phyloP scores from a whole-genome alignment of 2,113 vertebrate genomes.

The Hucho hucho region DNA sequence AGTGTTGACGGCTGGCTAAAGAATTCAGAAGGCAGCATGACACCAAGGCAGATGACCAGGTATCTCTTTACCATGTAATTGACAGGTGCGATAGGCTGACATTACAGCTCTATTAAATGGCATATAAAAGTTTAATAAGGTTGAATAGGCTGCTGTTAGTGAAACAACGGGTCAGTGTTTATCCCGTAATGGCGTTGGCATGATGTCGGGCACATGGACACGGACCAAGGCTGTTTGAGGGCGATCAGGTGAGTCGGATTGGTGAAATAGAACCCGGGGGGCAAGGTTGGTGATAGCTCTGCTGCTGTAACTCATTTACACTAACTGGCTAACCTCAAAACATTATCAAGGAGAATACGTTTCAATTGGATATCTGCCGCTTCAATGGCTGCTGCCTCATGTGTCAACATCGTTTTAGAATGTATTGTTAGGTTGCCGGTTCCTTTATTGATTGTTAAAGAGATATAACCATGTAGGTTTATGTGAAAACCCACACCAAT shows the following conservation, averaged over 20 bases:
- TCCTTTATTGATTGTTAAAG: no score
- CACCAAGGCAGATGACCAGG: constrained; percentile 54
- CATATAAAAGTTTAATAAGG: constrained; percentile 84
- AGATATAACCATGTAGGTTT: no score
- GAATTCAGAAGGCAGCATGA: constrained; percentile 38
- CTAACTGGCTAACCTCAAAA: constrained; percentile 11
- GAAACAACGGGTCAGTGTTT: constrained; percentile 71
- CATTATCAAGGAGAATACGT: background rate
- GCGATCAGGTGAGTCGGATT: constrained; percentile 44
- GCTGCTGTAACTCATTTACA: background rate
- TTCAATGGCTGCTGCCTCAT: no score
- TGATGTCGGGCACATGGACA: constrained; percentile 14
- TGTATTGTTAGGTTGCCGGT: no score
- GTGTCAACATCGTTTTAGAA: no score
- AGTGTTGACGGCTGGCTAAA: constrained; percentile 31
- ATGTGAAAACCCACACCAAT: no score
- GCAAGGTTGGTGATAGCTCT: constrained; percentile 18
- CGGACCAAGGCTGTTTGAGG: constrained; percentile 27
- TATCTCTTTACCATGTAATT: constrained; percentile 71
- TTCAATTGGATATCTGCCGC: no score
- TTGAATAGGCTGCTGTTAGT: constrained; percentile 73
- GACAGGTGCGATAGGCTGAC: constrained; percentile 60
- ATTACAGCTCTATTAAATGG: constrained; percentile 75
- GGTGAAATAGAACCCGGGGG: constrained; percentile 31
- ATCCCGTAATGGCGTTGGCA: constrained; percentile 51